A percentile compares a stretch with the other conserved stretches of the same genome.
Evolutionary conservation across 2,888 invertebrate species (phyloP).

Genomic region (Tiliacea aurago): DNA sequence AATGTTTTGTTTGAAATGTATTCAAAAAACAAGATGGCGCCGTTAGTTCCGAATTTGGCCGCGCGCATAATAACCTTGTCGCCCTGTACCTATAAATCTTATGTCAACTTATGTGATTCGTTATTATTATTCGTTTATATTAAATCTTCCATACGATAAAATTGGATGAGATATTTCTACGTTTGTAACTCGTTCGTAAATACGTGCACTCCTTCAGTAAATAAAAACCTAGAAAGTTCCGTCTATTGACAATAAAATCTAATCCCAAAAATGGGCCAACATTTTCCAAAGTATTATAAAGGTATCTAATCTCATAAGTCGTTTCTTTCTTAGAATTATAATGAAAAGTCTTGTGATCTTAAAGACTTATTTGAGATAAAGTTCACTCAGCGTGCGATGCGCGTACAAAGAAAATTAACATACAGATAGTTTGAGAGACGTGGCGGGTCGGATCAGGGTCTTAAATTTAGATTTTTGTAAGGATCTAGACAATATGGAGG

Average conservation of each 20-base stretch:
- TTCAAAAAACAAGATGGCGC: neutral
- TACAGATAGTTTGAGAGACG: constrained; percentile 57
- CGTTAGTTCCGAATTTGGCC: neutral
- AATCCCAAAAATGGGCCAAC: constrained; percentile 3
- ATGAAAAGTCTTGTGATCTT: constrained; percentile 42
- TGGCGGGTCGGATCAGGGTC: constrained; percentile 10
- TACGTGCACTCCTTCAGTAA: neutral
- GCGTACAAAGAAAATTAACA: constrained; percentile 58
- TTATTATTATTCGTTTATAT: neutral
- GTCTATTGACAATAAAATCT: neutral
- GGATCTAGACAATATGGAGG: constrained; percentile 14
- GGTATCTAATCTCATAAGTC: constrained; percentile 30
- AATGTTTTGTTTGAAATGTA: neutral
- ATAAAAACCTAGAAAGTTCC: neutral
- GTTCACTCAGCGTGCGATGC: constrained; percentile 45
- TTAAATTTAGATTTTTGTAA: constrained; percentile 18
- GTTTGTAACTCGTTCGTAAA: too few species aligned
- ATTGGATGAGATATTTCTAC: neutral
- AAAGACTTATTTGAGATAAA: constrained; percentile 38
- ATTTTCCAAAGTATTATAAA: constrained; percentile 10
- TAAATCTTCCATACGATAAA: neutral
- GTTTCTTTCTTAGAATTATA: constrained; percentile 46
- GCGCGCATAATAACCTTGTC: neutral
- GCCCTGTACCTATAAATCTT: neutral
- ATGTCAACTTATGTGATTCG: neutral